phyloP scores from a whole-genome alignment of 2,888 invertebrate species.

The Leptopilina drosophilae region DNA sequence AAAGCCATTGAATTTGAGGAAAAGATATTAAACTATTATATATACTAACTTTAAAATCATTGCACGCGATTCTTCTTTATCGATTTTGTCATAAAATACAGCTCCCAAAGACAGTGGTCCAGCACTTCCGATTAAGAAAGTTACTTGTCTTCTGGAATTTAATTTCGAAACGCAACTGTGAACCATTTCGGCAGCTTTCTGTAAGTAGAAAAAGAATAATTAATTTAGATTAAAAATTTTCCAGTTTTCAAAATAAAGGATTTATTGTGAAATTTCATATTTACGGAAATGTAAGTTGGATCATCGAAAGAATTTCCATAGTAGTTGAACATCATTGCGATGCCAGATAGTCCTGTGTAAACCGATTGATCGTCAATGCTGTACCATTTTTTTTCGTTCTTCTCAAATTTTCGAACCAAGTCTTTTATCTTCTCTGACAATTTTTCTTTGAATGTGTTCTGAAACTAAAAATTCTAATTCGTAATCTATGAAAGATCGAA shows the following conservation, averaged over 20 bases:
- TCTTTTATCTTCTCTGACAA: conserved; percentile 76
- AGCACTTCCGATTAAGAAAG: conserved; percentile 84
- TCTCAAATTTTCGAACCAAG: conserved; percentile 76
- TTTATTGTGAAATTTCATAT: conserved; percentile 54
- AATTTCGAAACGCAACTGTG: conserved; percentile 70
- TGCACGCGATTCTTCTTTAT: conserved; percentile 78
- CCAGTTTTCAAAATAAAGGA: conserved; percentile 35
- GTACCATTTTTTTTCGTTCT: conserved; percentile 76
- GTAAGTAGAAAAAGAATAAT: conserved; percentile 43
- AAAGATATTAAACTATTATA: conserved; percentile 31
- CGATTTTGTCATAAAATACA: conserved; percentile 80
- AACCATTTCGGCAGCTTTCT: conserved; percentile 78
- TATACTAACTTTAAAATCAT: conserved; percentile 78
- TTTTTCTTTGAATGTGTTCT: conserved; percentile 76
- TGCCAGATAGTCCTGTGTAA: conserved; percentile 87
- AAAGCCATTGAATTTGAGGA: conserved; percentile 43
- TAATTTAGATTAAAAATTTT: background rate
- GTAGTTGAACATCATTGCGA: conserved; percentile 83
- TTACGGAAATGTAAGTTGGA: conserved; percentile 65
- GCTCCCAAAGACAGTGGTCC: conserved; percentile 83
- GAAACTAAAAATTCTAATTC: conserved; percentile 77
- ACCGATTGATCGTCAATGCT: conserved; percentile 80
- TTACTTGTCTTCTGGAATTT: conserved; percentile 79
- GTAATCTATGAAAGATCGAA: background rate
- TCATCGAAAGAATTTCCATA: conserved; percentile 71